phyloP scores from a whole-genome alignment of 2,113 vertebrate genomes.

The Cyprinodon variegatus region DNA sequence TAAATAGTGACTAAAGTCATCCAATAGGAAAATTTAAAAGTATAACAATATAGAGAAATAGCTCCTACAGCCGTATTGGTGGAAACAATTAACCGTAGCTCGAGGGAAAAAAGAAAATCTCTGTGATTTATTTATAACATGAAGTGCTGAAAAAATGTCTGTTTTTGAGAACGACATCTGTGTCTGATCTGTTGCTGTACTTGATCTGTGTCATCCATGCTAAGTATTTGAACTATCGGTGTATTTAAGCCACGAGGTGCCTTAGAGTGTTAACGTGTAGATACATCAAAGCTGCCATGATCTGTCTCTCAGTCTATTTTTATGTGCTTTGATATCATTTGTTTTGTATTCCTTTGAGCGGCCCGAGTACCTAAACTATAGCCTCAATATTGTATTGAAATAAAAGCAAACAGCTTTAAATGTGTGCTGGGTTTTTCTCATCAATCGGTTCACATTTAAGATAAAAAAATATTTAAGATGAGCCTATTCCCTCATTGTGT shows the following conservation, averaged over 20 bases:
- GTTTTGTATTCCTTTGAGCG: constrained; percentile 50
- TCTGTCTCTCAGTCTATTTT: constrained; percentile 15
- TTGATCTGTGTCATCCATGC: constrained; percentile 32
- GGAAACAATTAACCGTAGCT: constrained; percentile 13
- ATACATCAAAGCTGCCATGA: constrained; percentile 57
- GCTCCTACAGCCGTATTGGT: not conserved
- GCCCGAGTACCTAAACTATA: constrained; percentile 41
- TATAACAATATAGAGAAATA: too few relatives aligned
- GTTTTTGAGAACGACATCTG: constrained; percentile 5
- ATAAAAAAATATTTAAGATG: not conserved
- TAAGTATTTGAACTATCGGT: constrained; percentile 42
- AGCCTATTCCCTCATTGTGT: too few relatives aligned
- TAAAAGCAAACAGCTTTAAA: constrained; percentile 1
- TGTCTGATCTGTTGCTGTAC: constrained; percentile 38
- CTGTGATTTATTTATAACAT: constrained; percentile 62
- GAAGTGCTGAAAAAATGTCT: constrained; percentile 9
- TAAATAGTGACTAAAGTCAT: too few relatives aligned
- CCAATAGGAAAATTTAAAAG: too few relatives aligned
- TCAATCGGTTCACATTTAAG: not conserved
- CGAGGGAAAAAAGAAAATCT: constrained; percentile 35
- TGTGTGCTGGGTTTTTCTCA: constrained; percentile 20
- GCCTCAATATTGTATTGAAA: constrained; percentile 60
- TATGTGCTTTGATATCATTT: constrained; percentile 9
- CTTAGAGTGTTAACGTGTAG: constrained; percentile 66
- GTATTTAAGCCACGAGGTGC: constrained; percentile 72